Conservation (phyloP, 2,113 vertebrate genomes). For the Ptilonorhynchus violaceus region DNA sequence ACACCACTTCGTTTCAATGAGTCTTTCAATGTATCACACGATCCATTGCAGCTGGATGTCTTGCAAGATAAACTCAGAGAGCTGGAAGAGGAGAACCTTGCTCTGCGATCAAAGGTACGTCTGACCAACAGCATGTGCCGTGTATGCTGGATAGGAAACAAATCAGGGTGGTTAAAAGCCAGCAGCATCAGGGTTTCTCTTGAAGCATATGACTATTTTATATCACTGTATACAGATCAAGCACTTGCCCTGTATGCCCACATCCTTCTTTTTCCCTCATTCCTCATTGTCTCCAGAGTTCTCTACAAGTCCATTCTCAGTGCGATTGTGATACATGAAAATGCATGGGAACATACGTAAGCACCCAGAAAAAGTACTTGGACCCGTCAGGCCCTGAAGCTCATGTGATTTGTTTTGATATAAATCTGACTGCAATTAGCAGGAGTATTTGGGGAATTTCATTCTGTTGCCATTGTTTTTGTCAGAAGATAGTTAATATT, state of each 20-base stretch:
- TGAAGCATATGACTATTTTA: not conserved
- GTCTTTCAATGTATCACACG: conserved; percentile 67
- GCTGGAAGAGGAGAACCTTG: conserved; percentile 93
- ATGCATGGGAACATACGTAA: not conserved
- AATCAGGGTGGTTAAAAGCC: not conserved
- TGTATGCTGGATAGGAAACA: not conserved
- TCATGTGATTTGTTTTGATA: not conserved
- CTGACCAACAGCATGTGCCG: accelerated
- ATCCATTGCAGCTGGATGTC: conserved; percentile 86
- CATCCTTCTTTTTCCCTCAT: not conserved
- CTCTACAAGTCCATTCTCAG: not conserved
- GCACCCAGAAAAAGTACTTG: not conserved
- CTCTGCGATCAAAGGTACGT: conserved; percentile 86
- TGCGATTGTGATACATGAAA: not conserved
- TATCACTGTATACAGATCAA: not conserved
- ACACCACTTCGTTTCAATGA: conserved; percentile 81
- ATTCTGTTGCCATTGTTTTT: not conserved
- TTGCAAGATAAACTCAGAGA: conserved; percentile 90
- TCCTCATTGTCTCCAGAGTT: not conserved
- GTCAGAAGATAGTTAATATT: not conserved
- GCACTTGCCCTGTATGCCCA: not conserved
- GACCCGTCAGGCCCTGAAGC: not conserved
- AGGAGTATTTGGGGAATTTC: not conserved
- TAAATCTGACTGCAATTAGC: not conserved
- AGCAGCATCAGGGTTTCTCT: not conserved